Conservation (phyloP, 2,888 invertebrate species). For the Drosophila kambysellisi region DNA sequence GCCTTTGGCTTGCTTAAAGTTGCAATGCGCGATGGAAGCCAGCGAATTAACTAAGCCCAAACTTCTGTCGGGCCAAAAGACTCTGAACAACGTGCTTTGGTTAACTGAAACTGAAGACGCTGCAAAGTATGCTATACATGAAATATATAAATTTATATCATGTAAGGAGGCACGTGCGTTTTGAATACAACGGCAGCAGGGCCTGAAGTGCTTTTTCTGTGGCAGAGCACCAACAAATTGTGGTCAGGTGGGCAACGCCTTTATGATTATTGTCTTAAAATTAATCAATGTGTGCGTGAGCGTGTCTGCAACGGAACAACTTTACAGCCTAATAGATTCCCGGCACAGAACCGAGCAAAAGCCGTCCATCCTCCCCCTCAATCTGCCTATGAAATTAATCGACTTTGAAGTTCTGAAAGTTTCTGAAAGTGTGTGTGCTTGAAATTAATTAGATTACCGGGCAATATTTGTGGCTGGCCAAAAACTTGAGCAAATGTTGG, state of each 20-base stretch:
- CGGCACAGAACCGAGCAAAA: background rate
- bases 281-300: slow-evolving; percentile 75
- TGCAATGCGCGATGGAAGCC: slow-evolving; percentile 53
- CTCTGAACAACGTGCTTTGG: slow-evolving; percentile 61
- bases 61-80: slow-evolving; percentile 37
- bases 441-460: slow-evolving; percentile 75
- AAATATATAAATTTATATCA: slow-evolving; percentile 16
- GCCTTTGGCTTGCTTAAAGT: slow-evolving; percentile 65
- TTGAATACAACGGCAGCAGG: slow-evolving; percentile 43
- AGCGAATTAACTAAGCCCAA: slow-evolving; percentile 70
- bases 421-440: slow-evolving; percentile 56
- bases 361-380: background rate
- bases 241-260: slow-evolving; percentile 59
- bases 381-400: slow-evolving; percentile 45
- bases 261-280: slow-evolving; percentile 80
- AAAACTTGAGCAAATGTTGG: slow-evolving; percentile 29
- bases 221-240: slow-evolving; percentile 27
- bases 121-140: slow-evolving; percentile 62
- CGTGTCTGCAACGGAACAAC: slow-evolving; percentile 56
- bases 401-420: slow-evolving; percentile 55
- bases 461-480: slow-evolving; percentile 48
- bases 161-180: slow-evolving; percentile 50
- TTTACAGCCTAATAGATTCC: slow-evolving; percentile 67
- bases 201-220: background rate
- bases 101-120: slow-evolving; percentile 50